Percentiles rank a stretch among this genome's conserved stretches.
These are phyloP conservation scores for Drosophila teissieri DNA, from an alignment of 1,140 invertebrate genomes.

Conservation along the genomic window DNA sequence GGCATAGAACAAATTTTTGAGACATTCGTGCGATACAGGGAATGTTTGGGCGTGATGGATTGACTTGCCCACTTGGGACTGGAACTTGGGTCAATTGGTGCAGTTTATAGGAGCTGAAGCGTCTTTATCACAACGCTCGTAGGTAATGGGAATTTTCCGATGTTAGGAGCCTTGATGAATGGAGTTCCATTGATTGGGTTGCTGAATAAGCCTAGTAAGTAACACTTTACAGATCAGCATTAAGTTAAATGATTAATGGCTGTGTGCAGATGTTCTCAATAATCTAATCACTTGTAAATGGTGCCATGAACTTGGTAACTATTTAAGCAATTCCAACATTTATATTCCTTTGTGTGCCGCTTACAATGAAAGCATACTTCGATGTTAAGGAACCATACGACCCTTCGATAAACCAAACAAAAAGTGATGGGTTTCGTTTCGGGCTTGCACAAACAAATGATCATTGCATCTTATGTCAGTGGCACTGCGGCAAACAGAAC, in stretches of 20 bases:
- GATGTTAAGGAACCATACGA: not conserved
- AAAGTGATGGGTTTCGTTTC: conserved; percentile 27
- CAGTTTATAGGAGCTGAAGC: conserved; percentile 4
- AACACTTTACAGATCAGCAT: not conserved
- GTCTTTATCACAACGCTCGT: not conserved
- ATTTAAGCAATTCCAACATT: not conserved
- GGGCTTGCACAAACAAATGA: conserved; percentile 33
- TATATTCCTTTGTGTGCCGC: conserved; percentile 3
- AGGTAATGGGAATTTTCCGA: not conserved
- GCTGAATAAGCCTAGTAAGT: not conserved
- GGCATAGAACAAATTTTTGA: conserved; percentile 19
- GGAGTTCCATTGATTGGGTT: not conserved
- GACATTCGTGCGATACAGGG: conserved; percentile 1
- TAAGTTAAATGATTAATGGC: not conserved
- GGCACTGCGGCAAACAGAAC: conserved; percentile 20
- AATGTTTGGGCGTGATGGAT: conserved; percentile 25
- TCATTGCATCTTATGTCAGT: conserved; percentile 31
- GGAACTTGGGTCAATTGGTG: conserved; percentile 13
- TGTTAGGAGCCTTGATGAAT: conserved; percentile 1
- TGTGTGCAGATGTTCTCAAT: too few species aligned
- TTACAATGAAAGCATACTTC: not conserved
- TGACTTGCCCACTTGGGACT: conserved; percentile 6
- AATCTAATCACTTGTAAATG: not conserved
- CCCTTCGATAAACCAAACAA: conserved; percentile 5
- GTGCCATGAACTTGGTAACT: too few species aligned